Evolutionary conservation across 2,888 invertebrate genomes (phyloP).

Genomic region (Cephus rjabovi): DNA sequence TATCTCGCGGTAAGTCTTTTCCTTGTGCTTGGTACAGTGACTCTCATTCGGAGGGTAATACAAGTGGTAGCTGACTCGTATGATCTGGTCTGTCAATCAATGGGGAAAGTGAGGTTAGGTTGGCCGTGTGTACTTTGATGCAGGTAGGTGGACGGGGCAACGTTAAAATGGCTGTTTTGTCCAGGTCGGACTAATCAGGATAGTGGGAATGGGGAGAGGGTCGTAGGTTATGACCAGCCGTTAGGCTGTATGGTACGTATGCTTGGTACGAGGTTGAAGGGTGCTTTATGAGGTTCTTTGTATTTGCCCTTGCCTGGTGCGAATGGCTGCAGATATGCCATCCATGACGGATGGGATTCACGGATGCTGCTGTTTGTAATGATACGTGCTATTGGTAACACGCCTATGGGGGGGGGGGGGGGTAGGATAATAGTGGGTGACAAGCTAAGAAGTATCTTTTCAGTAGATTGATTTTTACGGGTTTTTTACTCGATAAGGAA

Average conservation of each 20-base stretch:
- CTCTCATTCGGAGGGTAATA: neutral
- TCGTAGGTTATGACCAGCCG: neutral
- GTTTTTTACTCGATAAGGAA: neutral
- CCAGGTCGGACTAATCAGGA: neutral
- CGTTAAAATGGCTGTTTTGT: neutral
- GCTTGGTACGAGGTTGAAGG: neutral
- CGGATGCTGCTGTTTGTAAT: neutral
- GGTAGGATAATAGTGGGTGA: neutral
- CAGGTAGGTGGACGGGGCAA: neutral
- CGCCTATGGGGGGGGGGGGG: neutral
- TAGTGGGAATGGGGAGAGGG: neutral
- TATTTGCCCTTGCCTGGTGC: neutral
- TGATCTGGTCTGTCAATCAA: neutral
- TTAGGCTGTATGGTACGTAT: neutral
- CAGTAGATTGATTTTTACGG: neutral
- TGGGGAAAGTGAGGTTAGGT: neutral
- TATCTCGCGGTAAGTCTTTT: neutral
- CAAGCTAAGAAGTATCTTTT: neutral
- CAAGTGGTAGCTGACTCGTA: neutral
- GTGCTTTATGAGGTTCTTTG: conserved; percentile 6
- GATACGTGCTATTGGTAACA: neutral
- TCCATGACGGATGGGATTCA: neutral
- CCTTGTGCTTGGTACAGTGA: neutral
- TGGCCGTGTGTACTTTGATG: neutral
- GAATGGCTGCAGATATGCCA: neutral